Percentiles rank a stretch among this genome's conserved stretches.
Conservation (phyloP, 2,888 invertebrate genomes). For the Athalia circularis region DNA sequence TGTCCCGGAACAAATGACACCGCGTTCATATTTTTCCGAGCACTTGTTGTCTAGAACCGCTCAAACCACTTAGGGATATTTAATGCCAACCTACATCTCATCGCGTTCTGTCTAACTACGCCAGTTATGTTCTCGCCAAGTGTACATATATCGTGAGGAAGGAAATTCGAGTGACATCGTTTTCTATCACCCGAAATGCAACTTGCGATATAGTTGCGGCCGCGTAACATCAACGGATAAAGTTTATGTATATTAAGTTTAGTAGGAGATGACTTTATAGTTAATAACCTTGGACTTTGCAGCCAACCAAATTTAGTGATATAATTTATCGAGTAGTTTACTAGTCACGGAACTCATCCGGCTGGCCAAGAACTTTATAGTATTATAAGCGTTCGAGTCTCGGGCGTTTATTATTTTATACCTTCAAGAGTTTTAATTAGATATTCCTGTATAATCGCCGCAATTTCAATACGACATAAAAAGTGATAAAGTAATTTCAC, state of each 20-base stretch:
- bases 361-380: background rate
- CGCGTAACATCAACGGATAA: background rate
- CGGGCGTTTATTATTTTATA: background rate
- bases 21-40: too few relatives aligned
- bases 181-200: background rate
- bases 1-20: too few relatives aligned
- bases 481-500: slow-evolving; percentile 9
- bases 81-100: too few relatives aligned
- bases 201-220: background rate
- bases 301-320: slow-evolving; percentile 1
- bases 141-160: too few relatives aligned
- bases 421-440: too few relatives aligned
- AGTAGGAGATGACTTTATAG: too few relatives aligned
- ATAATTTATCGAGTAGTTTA: slow-evolving; percentile 11
- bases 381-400: background rate
- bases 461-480: background rate
- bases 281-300: slow-evolving; percentile 24
- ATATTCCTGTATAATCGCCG: too few relatives aligned
- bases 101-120: too few relatives aligned
- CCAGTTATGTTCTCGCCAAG: too few relatives aligned
- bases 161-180: slow-evolving; percentile 15
- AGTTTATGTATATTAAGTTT: too few relatives aligned
- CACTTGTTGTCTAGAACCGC: too few relatives aligned
- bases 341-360: background rate
- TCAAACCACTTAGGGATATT: too few relatives aligned